These are phyloP conservation scores for Pyrgilauda ruficollis DNA, from an alignment of 2,113 vertebrate genomes.

Conservation along the genomic window DNA sequence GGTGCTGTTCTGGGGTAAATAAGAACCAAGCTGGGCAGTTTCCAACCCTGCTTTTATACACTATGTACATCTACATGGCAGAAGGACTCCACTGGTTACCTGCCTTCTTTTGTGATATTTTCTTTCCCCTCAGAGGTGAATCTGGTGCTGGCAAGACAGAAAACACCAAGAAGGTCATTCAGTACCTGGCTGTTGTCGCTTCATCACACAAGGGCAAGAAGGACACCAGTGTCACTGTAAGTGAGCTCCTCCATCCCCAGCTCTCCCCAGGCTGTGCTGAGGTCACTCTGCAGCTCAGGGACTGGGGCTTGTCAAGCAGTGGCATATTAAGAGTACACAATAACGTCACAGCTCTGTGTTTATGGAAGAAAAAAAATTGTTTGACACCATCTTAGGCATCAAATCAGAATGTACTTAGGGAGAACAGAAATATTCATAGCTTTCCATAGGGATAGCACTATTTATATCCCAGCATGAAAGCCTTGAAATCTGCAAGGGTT, in stretches of 20 bases:
- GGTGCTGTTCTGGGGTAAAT: background rate
- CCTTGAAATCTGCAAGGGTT: background rate
- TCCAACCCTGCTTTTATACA: background rate
- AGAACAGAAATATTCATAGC: background rate
- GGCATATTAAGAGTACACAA: background rate
- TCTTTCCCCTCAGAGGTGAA: slow-evolving; percentile 81
- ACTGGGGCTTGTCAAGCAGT: slow-evolving; percentile 5
- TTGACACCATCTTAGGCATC: slow-evolving; percentile 20
- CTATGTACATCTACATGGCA: background rate
- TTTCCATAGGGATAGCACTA: background rate
- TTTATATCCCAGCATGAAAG: background rate
- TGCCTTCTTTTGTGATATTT: slow-evolving; percentile 1
- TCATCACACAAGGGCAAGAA: slow-evolving; percentile 96
- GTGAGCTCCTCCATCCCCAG: background rate
- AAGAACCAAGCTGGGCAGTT: background rate
- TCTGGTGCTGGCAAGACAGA: slow-evolving; percentile 96
- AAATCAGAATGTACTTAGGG: background rate
- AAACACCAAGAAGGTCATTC: slow-evolving; percentile 97
- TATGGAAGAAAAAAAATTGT: slow-evolving; percentile 34
- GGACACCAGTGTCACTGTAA: slow-evolving; percentile 88
- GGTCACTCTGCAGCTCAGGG: background rate
- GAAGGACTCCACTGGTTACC: background rate
- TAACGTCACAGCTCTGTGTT: background rate
- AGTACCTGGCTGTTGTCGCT: slow-evolving; percentile 93
- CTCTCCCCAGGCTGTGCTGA: background rate